These are phyloP conservation scores for Drosophila eugracilis DNA, from an alignment of 1,140 invertebrate species.

Conservation along the genomic window DNA sequence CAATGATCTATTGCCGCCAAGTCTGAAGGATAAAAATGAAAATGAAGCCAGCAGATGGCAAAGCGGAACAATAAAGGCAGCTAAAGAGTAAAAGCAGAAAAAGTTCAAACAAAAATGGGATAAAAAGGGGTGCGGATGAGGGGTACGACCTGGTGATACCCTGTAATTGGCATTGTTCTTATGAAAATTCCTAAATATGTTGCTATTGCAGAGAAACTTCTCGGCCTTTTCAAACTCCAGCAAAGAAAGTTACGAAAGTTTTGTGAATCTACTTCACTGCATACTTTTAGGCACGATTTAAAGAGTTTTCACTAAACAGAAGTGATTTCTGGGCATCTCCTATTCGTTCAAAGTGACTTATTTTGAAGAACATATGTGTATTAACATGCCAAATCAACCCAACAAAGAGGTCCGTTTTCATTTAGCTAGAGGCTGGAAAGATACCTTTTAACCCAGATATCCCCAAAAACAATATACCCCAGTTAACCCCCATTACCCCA, in stretches of 20 bases:
- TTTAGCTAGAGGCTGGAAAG: too few relatives aligned
- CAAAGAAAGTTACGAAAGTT: background rate
- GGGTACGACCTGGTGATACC: background rate
- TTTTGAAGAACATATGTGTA: too few relatives aligned
- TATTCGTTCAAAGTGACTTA: too few relatives aligned
- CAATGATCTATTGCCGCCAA: constrained; percentile 76
- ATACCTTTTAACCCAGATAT: too few relatives aligned
- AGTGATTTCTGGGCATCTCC: too few relatives aligned
- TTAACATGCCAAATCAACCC: too few relatives aligned
- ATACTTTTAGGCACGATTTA: background rate
- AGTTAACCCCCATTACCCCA: background rate
- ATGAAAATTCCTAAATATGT: too few relatives aligned
- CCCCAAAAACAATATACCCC: constrained; percentile 31
- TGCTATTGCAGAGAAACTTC: too few relatives aligned
- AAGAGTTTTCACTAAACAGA: background rate
- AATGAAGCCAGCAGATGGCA: constrained; percentile 46
- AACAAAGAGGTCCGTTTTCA: too few relatives aligned
- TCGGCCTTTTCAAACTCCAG: too few relatives aligned
- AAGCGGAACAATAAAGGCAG: constrained; percentile 73
- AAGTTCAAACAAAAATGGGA: too few relatives aligned
- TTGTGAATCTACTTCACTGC: background rate
- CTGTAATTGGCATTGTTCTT: background rate
- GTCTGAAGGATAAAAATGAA: constrained; percentile 44
- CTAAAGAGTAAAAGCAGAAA: constrained; percentile 32
- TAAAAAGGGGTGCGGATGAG: background rate